These are phyloP conservation scores for Falco rusticolus DNA, from an alignment of 2,797 vertebrate genomes.

Conservation along the genomic window DNA sequence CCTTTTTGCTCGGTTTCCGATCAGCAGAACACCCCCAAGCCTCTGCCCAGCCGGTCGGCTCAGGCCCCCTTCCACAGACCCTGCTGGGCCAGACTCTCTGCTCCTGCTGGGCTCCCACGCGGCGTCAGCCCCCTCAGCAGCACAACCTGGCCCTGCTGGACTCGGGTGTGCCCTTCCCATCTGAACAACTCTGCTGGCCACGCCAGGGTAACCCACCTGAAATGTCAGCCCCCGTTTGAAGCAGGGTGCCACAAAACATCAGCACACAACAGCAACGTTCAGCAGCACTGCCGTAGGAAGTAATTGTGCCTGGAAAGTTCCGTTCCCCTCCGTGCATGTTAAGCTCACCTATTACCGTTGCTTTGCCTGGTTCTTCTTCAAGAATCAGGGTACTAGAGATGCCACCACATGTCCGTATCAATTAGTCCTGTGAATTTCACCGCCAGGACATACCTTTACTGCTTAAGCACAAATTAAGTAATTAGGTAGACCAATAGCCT, in stretches of 20 bases:
- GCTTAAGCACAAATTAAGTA: not conserved
- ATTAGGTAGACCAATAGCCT: not conserved
- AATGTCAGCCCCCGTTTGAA: not conserved
- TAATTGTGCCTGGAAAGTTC: not conserved
- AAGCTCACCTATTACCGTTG: not conserved
- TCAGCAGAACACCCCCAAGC: too few relatives aligned
- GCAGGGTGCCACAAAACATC: not conserved
- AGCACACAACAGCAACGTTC: not conserved
- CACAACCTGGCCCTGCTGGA: not conserved
- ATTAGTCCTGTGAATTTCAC: not conserved
- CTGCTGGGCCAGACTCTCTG: not conserved
- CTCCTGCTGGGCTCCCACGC: not conserved
- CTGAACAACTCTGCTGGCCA: not conserved
- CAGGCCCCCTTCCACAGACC: not conserved
- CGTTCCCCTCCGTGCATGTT: not conserved
- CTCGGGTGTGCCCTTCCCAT: not conserved
- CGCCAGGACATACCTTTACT: not conserved
- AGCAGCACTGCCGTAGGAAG: not conserved
- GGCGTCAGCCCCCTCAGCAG: too few relatives aligned
- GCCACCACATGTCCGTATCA: not conserved
- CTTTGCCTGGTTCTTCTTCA: not conserved
- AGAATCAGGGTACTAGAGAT: not conserved
- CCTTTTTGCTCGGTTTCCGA: too few relatives aligned
- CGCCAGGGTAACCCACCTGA: not conserved
- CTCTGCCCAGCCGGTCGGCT: not conserved